A percentile compares a stretch with the other conserved stretches of the same genome.
Conservation (phyloP, 2,888 invertebrate species). For the Andrena minutula region DNA sequence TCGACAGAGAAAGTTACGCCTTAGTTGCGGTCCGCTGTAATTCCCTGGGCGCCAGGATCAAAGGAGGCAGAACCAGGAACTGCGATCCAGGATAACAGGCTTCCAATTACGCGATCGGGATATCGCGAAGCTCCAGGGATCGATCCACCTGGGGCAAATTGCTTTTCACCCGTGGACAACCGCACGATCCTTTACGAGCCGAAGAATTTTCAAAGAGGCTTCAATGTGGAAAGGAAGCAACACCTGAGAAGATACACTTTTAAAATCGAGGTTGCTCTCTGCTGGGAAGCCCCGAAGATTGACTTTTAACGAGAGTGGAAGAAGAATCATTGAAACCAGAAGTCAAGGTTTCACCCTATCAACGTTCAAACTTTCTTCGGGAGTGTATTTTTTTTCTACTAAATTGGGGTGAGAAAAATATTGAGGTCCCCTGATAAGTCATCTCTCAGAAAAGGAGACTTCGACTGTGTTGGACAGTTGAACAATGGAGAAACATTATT, state of each 20-base stretch:
- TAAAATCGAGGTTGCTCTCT: not conserved
- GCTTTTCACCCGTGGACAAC: not conserved
- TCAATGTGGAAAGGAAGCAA: not conserved
- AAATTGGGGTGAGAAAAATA: too few species aligned
- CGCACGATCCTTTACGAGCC: not conserved
- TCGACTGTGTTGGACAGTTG: not conserved
- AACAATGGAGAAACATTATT: constrained; percentile 5
- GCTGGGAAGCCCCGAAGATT: not conserved
- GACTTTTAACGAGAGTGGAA: not conserved
- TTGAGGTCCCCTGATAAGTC: not conserved
- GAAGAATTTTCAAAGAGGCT: not conserved
- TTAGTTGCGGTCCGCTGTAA: not conserved
- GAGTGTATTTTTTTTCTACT: too few species aligned
- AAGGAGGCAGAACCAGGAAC: not conserved
- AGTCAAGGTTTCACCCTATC: not conserved
- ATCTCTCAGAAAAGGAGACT: not conserved
- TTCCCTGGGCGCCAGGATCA: not conserved
- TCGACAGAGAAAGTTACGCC: not conserved
- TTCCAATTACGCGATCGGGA: constrained; percentile 22
- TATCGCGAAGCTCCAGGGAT: not conserved
- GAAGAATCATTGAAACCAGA: not conserved
- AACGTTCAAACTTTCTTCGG: too few species aligned
- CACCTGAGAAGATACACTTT: not conserved
- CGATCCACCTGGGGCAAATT: constrained; percentile 8
- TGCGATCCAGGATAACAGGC: not conserved